Base-by-base conservation (phyloP, 2,888 invertebrate species). In the Acrobasis suavella region DNA sequence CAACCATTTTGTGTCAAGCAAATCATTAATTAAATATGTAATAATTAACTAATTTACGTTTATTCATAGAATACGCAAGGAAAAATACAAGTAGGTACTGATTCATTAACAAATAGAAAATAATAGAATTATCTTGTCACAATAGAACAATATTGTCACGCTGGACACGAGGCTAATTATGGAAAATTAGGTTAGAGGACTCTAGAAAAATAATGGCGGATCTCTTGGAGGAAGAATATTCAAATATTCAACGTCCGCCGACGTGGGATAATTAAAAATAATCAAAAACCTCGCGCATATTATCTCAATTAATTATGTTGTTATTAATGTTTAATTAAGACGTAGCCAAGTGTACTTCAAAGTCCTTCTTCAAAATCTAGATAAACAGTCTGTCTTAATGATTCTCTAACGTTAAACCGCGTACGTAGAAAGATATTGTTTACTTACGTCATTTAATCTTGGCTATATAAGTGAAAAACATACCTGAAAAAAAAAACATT, bases 261-360 rank as follows among this genome's bases (percentile, higher is more conserved):
- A 71, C 76, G 72, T 67, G 75, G 77, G 67, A 78, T 85, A 82
- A 87, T 87, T 87, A 86, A 85, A 87, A 85, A 85, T 86, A 83
- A 88, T 87, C 81, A 83, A 78, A 75, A 82, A 78, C 73, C 76
- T 74, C 72, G 67, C 67, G 63, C 64, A 67, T 68, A 64, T 64
- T 65, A 65, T 69, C 73, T 78, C 80, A 69, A 80, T 82, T 81
- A 79, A 78, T 76, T 79, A 76, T n/a, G n/a, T n/a, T n/a, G n/a
- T n/a, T n/a, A n/a, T n/a, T n/a, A n/a, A n/a, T n/a, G n/a, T n/a
- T n/a, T n/a, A n/a, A n/a, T 22, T 22, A 22, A 22, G 1, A 22
- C 22, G 22, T 32, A 32, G 32, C 5, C 7, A 32, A 32, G 7
- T 32, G 7, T 32, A 32, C 8, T 7, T 32, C 7, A 6, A 32